Base-by-base conservation (phyloP, 2,113 vertebrate genomes). In the Sarotherodon lohbergeri region DNA sequence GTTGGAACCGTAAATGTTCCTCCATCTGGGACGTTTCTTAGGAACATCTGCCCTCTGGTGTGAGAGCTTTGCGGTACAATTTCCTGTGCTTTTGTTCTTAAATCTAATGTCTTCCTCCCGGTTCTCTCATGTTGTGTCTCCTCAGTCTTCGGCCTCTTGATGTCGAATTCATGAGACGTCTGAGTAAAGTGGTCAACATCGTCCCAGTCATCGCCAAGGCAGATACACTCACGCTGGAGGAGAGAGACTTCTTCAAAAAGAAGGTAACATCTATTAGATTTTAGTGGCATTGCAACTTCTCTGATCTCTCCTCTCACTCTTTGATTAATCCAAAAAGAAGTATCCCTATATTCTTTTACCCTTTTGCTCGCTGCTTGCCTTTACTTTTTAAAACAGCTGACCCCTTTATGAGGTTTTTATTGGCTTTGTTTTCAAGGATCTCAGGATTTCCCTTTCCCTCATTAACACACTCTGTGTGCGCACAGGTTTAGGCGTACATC, bases 111-210 rank as follows among this genome's bases (percentile, higher is more conserved):
- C 43, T 27, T 39, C 11, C 68, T 34, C 29, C 1, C 5, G 14
- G 1, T 39, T 55, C 17, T 63, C n/a, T 39, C 10, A 17, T 55
- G 52, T 81, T 34, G 5, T 86, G 14, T 86, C 14, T 56, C 48
- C 4, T 87, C 94, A 99, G 99, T 88, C 97, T 99, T 54, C 95
- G 99, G 83, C 98, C 98, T n/a, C 90, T 99, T 27, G 99, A 99
- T 93, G 98, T 99, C 5, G 99, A 99, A 94, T 99, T 99, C 94
- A 99, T 99, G 99, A 97, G 98, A 76, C 98, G 98, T 71, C 97
- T 99, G 55, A 99, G 99, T 96, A 99, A 99, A 91, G 98, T 99
- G 88, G 99, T 99, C 88, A 99, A 99, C 96, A 99, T 99, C 0
- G 98, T 99, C 27, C 98, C 99, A 0, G 98, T 99, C 94, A 99